Conservation (phyloP, 2,797 vertebrate genomes). For the Miichthys miiuy region DNA sequence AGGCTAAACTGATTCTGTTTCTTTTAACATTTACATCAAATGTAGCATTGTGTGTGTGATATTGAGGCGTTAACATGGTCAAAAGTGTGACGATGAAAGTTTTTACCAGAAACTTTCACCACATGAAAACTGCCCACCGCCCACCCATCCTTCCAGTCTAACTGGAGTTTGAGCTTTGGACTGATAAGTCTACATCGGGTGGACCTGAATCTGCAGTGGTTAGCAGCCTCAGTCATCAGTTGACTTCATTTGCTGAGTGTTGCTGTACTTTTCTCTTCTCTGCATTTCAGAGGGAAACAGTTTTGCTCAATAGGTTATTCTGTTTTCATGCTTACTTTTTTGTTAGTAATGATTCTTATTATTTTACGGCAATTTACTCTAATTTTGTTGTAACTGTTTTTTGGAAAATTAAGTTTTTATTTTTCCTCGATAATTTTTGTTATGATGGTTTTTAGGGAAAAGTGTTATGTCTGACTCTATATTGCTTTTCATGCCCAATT, state of each 20-base stretch:
- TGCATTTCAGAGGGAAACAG: slow-evolving; percentile 9
- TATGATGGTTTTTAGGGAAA: not conserved
- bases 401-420: not conserved
- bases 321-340: not conserved
- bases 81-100: slow-evolving; percentile 11
- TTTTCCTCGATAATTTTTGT: not conserved
- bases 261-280: slow-evolving; percentile 22
- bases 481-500: not conserved
- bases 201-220: slow-evolving; percentile 27
- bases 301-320: slow-evolving; percentile 53
- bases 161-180: slow-evolving; percentile 66
- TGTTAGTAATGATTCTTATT: not conserved
- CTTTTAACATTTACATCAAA: slow-evolving; percentile 27
- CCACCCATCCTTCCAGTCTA: slow-evolving; percentile 25
- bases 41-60: not conserved
- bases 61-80: not conserved
- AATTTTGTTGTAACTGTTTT: not conserved
- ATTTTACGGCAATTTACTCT: not conserved
- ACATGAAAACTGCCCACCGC: slow-evolving; percentile 17
- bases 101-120: slow-evolving; percentile 1
- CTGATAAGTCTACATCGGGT: slow-evolving; percentile 50
- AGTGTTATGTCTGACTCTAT: not conserved
- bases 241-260: slow-evolving; percentile 26
- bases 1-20: not conserved
- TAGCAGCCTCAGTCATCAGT: slow-evolving; percentile 36